A percentile compares a stretch with the other conserved stretches of the same genome.
Conservation (phyloP, 2,113 vertebrate species). For the Dolichotis patagonum region DNA sequence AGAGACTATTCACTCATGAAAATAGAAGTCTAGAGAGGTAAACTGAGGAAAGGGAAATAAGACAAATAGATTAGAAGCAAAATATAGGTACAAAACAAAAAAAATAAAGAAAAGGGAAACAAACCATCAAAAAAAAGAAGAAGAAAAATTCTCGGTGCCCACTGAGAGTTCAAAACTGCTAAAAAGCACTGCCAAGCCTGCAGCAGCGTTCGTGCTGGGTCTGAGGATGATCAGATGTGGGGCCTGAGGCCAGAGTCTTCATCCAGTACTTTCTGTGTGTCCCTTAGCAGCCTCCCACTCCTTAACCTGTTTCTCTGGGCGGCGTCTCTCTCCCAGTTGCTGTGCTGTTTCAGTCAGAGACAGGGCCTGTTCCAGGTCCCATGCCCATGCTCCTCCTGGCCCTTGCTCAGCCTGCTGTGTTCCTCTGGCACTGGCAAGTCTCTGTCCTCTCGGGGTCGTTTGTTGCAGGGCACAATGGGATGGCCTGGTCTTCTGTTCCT, state of each 20-base stretch:
- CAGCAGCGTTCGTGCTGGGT: not conserved
- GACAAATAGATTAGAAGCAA: not conserved
- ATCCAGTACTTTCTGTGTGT: not conserved
- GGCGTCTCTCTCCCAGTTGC: not conserved
- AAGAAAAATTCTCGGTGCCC: not conserved
- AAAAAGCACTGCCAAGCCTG: not conserved
- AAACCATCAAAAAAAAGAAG: not conserved
- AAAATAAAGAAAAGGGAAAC: not conserved
- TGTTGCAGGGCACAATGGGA: not conserved
- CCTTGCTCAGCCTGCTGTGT: not conserved
- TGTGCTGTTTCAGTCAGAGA: not conserved
- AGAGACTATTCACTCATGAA: not conserved
- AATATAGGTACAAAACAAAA: not conserved
- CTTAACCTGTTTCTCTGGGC: not conserved
- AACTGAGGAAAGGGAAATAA: not conserved
- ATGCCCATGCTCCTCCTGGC: not conserved
- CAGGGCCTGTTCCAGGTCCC: not conserved
- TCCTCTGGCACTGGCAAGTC: not conserved
- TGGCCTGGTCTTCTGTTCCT: not conserved
- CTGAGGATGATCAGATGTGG: not conserved
- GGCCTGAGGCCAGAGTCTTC: not conserved
- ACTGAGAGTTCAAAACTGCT: not conserved
- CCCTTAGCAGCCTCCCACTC: not conserved
- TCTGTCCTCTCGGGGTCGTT: not conserved
- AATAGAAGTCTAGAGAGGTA: not conserved